Evolutionary conservation across 2,797 vertebrate species (phyloP), one percentile per base, ranked within the genome.

Genomic region (Lacerta agilis): DNA sequence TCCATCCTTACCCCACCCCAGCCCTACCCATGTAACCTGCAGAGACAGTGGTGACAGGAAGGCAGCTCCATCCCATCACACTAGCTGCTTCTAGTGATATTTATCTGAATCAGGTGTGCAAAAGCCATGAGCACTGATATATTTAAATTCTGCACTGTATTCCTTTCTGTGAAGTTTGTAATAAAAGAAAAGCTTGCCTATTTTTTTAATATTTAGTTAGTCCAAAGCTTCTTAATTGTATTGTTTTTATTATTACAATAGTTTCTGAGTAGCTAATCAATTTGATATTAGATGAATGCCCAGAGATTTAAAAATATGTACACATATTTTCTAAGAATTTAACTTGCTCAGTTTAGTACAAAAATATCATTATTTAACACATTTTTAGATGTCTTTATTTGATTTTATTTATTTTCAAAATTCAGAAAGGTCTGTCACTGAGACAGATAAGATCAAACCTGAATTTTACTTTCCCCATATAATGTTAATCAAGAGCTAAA

Each of bases 401-500:
- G 25, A 69, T 10, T 71, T 55, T 43, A 93, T 91, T 87, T 93
- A 87, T 86, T 90, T 3, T 3, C 58, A 93, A 94, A 87, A 85
- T 91, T 92, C 83, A 88, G 0, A 0, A 2, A 0, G 91, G 93
- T 95, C 96, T 90, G 92, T 90, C 94, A 92, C 95, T 92, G 45
- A 45, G 85, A 88, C 91, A 95, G 96, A 97, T 97, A 95, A 90
- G 92, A 96, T 96, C 95, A 89, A 88, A 86, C 55, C 93, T 94
- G 95, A 95, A 96, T 96, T 96, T 96, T 97, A 95, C 95, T 96
- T 97, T 96, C 97, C 95, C 97, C 96, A 95, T 95, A 95, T 96
- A 95, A 94, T 91, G 93, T 96, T 97, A 96, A 97, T 97, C 95
- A 97, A 96, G 97, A 97, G 91, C 95, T 94, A 96, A 97, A 97